Percentiles rank a stretch among this genome's conserved stretches.
phyloP scores from a whole-genome alignment of 2,797 vertebrate species.

The Cyclura pinguis region DNA sequence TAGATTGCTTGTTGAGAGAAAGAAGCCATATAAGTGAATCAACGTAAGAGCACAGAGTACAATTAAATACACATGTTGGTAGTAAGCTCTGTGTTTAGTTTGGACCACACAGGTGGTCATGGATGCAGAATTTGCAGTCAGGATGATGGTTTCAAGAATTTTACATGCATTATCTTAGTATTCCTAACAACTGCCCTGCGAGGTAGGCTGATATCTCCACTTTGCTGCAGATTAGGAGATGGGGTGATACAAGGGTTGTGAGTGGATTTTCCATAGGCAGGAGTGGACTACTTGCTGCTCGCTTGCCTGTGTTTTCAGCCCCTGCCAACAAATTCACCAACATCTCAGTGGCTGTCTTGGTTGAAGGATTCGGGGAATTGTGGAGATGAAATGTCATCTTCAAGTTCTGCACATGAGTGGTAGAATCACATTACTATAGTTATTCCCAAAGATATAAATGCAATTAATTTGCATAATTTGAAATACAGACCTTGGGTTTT shows the following conservation, averaged over 20 bases:
- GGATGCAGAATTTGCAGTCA: too few relatives aligned
- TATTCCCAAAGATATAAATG: background rate
- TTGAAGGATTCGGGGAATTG: background rate
- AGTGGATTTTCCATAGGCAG: background rate
- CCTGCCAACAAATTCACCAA: too few relatives aligned
- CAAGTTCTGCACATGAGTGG: background rate
- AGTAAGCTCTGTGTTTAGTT: background rate
- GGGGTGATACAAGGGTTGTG: background rate
- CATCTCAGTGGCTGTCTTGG: too few relatives aligned
- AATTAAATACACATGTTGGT: background rate
- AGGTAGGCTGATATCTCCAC: too few relatives aligned
- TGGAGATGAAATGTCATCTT: background rate
- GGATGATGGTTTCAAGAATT: background rate
- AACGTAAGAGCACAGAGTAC: background rate
- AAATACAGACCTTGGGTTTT: background rate
- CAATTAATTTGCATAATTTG: conserved; percentile 6
- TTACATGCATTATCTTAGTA: background rate
- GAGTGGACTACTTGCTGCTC: too few relatives aligned
- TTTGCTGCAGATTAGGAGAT: background rate
- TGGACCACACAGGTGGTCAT: background rate
- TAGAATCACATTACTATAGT: background rate
- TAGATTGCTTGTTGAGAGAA: background rate
- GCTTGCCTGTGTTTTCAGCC: too few relatives aligned
- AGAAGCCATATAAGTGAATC: background rate
- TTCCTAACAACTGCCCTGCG: background rate